Evolutionary conservation across 23 tunicate species (phyloP), one percentile per base, ranked within the genome.

Genomic region (Clavelina lepadiformis): DNA sequence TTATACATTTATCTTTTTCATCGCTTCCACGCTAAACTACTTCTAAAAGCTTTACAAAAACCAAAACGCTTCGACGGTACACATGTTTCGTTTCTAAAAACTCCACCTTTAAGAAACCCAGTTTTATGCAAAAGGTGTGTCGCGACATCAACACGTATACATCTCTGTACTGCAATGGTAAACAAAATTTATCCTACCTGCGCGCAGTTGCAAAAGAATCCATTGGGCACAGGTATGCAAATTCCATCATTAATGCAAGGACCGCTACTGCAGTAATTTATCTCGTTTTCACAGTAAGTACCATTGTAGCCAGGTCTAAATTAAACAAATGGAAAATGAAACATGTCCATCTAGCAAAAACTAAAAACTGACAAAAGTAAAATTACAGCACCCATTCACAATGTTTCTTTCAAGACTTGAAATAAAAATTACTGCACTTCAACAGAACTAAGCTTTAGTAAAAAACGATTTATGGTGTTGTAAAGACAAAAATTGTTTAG

Each of bases 291-390:
- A 58, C 84, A 78, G 20, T 58, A 45, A 2, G 54, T 35, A 21
- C 84, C 84, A 26, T 78, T 41, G 34, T 51, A 78, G 6, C 84
- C 84, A 20, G 58, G 25, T 32, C 84, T 78, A 46, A 53, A 68
- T 3, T 35, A 22, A 18, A 38, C 15, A 41, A 41, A 41, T 41
- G 49, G 13, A 41, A 41, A 41, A 41, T 8, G 13, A 41, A 15
- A 41, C 49, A 8, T 11, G 15, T 41, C 15, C 15, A 8, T 11
- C 11, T 41, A 11, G 49, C 13, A 41, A 41, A 41, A 15, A 15
- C 49, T 41, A 11, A 41, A 41, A n/a, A n/a, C n/a, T n/a, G n/a
- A n/a, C n/a, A n/a, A n/a, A n/a, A n/a, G n/a, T n/a, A n/a, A n/a
- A n/a, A n/a, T n/a, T n/a, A n/a, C n/a, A n/a, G n/a, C n/a, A n/a